Conservation (phyloP, 1,140 invertebrate genomes). For the Carposina sasakii region DNA sequence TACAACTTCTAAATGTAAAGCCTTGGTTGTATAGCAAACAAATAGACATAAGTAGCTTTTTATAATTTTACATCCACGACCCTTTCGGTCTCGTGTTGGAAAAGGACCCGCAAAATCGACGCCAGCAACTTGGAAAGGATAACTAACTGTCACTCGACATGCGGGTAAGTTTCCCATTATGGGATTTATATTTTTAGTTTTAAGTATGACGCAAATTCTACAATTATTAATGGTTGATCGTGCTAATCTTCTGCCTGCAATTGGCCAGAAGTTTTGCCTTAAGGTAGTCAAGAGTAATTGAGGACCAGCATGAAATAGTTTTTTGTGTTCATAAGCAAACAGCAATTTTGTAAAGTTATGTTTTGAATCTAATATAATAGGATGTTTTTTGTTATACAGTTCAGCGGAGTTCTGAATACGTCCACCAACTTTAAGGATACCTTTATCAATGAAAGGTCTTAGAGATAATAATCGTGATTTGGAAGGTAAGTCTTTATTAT, state of each 20-base stretch:
- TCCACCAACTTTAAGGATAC: constrained; percentile 2
- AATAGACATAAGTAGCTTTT: constrained; percentile 20
- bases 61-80: constrained; percentile 12
- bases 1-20: constrained; percentile 15
- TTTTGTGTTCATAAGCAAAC: constrained; percentile 7
- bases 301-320: neutral
- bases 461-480: constrained; percentile 4
- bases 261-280: neutral
- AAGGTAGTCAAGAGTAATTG: constrained; percentile 4
- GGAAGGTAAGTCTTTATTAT: neutral
- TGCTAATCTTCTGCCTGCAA: neutral
- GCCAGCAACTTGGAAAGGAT: constrained; percentile 1
- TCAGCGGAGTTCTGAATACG: neutral
- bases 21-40: constrained; percentile 13
- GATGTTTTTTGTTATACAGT: constrained; percentile 8
- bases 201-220: constrained; percentile 2
- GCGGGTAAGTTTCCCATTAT: constrained; percentile 10
- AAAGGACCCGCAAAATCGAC: constrained; percentile 13
- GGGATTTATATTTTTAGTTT: constrained; percentile 3
- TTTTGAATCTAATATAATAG: constrained; percentile 3
- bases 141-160: neutral
- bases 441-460: constrained; percentile 6
- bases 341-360: constrained; percentile 10
- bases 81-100: constrained; percentile 9
- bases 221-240: constrained; percentile 2